Percentiles rank a stretch among this genome's conserved stretches.
These are phyloP conservation scores for Rapana venosa DNA, from an alignment of 2,888 invertebrate genomes.

Conservation along the genomic window DNA sequence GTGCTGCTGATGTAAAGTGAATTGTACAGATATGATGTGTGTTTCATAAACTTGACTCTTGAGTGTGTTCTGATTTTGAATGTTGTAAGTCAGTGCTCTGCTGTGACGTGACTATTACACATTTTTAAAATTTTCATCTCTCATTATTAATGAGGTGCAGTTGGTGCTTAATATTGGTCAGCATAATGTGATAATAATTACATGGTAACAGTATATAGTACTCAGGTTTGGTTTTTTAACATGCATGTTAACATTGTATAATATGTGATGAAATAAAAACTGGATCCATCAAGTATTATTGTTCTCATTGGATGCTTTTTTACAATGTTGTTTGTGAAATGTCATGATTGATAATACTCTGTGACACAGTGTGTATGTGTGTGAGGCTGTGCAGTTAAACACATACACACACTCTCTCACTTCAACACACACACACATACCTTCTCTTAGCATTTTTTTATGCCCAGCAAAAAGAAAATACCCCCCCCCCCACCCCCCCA, in stretches of 20 bases:
- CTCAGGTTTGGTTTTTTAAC: constrained; percentile 9
- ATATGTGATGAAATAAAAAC: neutral
- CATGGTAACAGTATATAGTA: neutral
- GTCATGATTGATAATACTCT: no score
- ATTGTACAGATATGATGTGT: no score
- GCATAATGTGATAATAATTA: neutral
- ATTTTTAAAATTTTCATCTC: neutral
- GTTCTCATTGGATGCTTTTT: no score
- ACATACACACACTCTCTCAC: neutral
- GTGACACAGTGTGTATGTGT: no score
- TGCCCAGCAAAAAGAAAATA: no score
- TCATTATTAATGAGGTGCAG: neutral
- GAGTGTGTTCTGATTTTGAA: neutral
- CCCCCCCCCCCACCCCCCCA: no score
- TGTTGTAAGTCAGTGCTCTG: neutral
- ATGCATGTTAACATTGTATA: neutral
- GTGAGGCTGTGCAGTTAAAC: neutral
- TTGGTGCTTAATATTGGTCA: constrained; percentile 3
- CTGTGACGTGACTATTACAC: neutral
- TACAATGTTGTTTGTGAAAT: no score
- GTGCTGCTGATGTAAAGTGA: no score
- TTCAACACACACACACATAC: neutral
- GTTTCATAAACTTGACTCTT: no score
- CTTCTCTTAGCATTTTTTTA: neutral
- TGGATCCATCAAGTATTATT: neutral